phyloP scores from a whole-genome alignment of 1,140 invertebrate species.

The Atta cephalotes region DNA sequence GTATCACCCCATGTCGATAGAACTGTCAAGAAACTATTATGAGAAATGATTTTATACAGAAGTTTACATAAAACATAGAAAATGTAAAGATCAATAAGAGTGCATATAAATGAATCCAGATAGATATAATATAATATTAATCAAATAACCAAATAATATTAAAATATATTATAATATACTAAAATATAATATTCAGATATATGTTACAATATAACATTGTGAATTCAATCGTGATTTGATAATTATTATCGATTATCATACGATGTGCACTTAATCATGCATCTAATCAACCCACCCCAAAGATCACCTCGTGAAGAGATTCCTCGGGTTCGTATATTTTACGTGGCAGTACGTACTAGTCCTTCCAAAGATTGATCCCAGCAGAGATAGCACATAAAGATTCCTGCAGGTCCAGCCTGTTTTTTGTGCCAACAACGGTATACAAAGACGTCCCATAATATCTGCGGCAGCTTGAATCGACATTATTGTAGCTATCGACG shows the following conservation, averaged over 20 bases:
- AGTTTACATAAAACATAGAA: slow-evolving; percentile 26
- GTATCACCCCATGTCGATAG: slow-evolving; percentile 62
- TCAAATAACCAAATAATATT: neutral
- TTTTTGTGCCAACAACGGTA: slow-evolving; percentile 79
- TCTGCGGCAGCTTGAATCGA: slow-evolving; percentile 81
- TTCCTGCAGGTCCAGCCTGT: slow-evolving; percentile 75
- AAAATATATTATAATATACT: neutral
- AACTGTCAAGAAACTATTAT: slow-evolving; percentile 53
- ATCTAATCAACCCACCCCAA: slow-evolving; percentile 66
- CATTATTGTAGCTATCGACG: slow-evolving; percentile 79
- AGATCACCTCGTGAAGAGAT: slow-evolving; percentile 52
- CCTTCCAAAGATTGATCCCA: slow-evolving; percentile 80
- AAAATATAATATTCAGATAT: neutral
- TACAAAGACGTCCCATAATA: slow-evolving; percentile 80
- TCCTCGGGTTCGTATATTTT: slow-evolving; percentile 65
- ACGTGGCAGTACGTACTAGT: slow-evolving; percentile 76
- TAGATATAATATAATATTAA: neutral
- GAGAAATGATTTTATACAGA: neutral
- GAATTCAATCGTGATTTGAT: neutral
- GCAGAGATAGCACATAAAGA: slow-evolving; percentile 81
- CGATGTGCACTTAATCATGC: neutral
- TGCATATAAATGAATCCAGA: neutral
- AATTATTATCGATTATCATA: slow-evolving; percentile 1
- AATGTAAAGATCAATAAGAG: neutral
- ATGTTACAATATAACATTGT: neutral